phyloP scores from a whole-genome alignment of 1,140 invertebrate genomes.

The Brachionus rotundiformis region DNA sequence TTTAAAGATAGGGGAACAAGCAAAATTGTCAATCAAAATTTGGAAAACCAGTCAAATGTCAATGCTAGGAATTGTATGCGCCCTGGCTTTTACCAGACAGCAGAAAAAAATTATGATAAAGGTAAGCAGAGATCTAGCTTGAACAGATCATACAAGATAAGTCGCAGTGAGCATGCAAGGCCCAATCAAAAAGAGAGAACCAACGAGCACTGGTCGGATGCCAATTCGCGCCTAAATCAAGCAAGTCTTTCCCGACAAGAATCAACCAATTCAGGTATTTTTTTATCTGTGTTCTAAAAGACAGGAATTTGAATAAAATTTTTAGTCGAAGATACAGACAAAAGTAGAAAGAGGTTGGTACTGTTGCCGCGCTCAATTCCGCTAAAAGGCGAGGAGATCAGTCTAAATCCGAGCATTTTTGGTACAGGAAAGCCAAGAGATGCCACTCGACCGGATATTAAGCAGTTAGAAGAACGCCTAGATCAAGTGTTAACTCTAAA shows the following conservation, averaged over 20 bases:
- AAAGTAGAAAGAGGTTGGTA: not conserved
- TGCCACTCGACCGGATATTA: not conserved
- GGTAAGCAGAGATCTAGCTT: not conserved
- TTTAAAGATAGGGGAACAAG: not conserved
- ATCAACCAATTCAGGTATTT: not conserved
- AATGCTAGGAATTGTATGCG: not conserved
- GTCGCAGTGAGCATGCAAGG: not conserved
- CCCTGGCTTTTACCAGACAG: not conserved
- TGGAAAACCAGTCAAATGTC: not conserved
- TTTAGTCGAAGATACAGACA: not conserved
- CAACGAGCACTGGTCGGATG: too few relatives aligned
- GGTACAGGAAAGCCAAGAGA: conserved; percentile 42
- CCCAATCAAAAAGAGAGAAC: not conserved
- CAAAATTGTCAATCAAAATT: not conserved
- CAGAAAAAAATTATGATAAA: too few relatives aligned
- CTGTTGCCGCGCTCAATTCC: not conserved
- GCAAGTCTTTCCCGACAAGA: not conserved
- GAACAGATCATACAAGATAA: not conserved
- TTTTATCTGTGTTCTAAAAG: not conserved
- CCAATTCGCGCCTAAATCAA: not conserved
- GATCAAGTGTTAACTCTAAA: conserved; percentile 25
- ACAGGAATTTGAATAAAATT: not conserved
- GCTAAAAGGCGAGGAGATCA: not conserved
- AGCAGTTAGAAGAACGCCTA: conserved; percentile 19
- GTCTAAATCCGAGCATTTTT: not conserved